Base-by-base conservation (phyloP, 30 jellyfish, hydroid and myxozoan genomes). In the Phacellophora camtschatica region DNA sequence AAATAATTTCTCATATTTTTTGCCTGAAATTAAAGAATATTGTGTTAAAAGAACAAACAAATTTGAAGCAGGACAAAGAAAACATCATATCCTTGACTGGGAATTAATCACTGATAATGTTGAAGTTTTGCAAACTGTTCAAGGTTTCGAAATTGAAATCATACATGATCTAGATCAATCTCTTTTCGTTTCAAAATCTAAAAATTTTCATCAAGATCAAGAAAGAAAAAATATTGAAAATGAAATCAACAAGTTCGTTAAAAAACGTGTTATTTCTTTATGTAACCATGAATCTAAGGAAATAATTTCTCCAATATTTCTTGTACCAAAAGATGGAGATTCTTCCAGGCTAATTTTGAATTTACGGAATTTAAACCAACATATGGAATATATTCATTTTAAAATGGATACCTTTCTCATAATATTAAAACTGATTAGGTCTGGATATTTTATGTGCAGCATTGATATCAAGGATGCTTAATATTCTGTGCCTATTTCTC, bases 401-500 rank as follows among this genome's bases (percentile, higher is more conserved):
- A 74, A 74, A 45, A 55, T 74, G 81, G 88, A 74, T n/a, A 74
- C 39, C 4, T 16, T 74, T 8, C 34, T 29, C 16, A 23, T 24
- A 9, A 22, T 37, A 23, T 36, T 74, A 55, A 39, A 45, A 18
- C 30, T 32, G 30, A 30, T 74, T 34, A 45, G 15, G 42, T 15
- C 51, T 25, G 77, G 20, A 3, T 46, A 29, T 31, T 72, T 33
- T 25, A 5, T 72, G 75, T 15, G 77, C 30, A 16, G 13, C 19
- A 33, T 70, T 27, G 84, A 72, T 24, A 29, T 74, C 29, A 74
- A 53, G 23, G 81, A 74, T 54, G 88, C 66, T 11, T 55, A 74
- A 12, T 55, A 74, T 25, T 74, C 81, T 9, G 41, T 53, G 20
- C 65, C 77, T 16, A 56, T 74, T 10, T 30, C 22, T 20, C 24